Evolutionary conservation across 1,140 invertebrate species (phyloP), one percentile per base, ranked within the genome.

Genomic region (Eurosta solidaginis): DNA sequence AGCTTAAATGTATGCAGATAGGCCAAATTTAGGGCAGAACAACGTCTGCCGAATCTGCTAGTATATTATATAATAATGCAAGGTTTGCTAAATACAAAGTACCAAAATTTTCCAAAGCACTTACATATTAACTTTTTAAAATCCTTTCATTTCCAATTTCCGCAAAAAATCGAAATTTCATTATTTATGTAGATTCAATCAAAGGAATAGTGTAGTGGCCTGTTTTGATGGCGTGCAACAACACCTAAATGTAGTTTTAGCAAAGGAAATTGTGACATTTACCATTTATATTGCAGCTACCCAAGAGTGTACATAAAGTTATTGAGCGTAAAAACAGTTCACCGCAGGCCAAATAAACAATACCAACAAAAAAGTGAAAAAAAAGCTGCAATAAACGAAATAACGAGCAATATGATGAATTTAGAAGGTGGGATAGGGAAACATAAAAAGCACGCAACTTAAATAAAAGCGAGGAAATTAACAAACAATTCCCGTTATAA

Each of bases 271-370:
- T 40, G 59, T 33, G 25, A 36, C 33, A 36, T 20, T 63, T 40
- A 20, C 5, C 59, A 33, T 63, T 63, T 63, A n/a, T n/a, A 29
- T 29, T 40, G 33, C 17, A 40, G n/a, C n/a, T n/a, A n/a, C n/a
- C n/a, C 17, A 63, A 63, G 29, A 29, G 33, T 40, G 10, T 12
- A 40, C 59, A 33, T 36, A 63, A 63, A 63, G 17, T 63, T 33
- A 63, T 29, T 63, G 59, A 63, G 59, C 17, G 59, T 29, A 63
- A 63, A 63, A 63, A 40, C 40, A n/a, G n/a, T 40, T 40, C n/a
- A 63, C 59, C 59, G 33, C 17, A 63, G 25, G 33, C 17, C 59
- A 63, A 63, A 40, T 33, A 25, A n/a, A n/a, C n/a, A n/a, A n/a
- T n/a, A n/a, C n/a, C n/a, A n/a, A n/a, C n/a, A n/a, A n/a, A n/a